phyloP scores from a whole-genome alignment of 2,888 invertebrate species.

The Callyntrura sp. region DNA sequence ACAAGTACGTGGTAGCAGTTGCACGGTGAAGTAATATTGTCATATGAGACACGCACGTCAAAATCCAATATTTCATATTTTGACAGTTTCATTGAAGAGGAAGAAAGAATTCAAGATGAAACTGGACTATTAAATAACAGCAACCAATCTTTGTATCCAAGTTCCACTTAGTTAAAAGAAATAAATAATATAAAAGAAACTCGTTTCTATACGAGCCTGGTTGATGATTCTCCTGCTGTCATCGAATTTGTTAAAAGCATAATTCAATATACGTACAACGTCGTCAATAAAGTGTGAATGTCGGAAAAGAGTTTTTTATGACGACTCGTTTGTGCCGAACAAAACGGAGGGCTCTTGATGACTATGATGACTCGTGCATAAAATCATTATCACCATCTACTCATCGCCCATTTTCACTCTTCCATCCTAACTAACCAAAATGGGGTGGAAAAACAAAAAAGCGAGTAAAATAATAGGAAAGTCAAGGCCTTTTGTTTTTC shows the following conservation, averaged over 20 bases:
- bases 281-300: slow-evolving; percentile 33
- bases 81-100: slow-evolving; percentile 57
- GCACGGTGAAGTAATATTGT: slow-evolving; percentile 14
- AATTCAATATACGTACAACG: slow-evolving; percentile 14
- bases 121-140: slow-evolving; percentile 18
- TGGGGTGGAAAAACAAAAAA: slow-evolving; percentile 13
- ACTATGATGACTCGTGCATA: slow-evolving; percentile 63
- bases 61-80: slow-evolving; percentile 59
- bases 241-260: slow-evolving; percentile 62
- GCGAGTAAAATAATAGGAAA: neutral
- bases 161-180: slow-evolving; percentile 19
- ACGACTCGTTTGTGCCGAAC: slow-evolving; percentile 31
- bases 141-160: slow-evolving; percentile 14
- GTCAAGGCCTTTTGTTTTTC: slow-evolving; percentile 27
- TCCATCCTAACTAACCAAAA: neutral
- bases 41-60: slow-evolving; percentile 45
- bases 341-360: too few relatives aligned
- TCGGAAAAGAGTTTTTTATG: slow-evolving; percentile 38
- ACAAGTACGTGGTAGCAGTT: too few relatives aligned
- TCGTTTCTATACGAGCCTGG: slow-evolving; percentile 15
- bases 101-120: slow-evolving; percentile 2
- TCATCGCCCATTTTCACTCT: neutral
- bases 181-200: slow-evolving; percentile 44
- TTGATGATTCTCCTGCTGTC: slow-evolving; percentile 44
- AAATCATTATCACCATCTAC: slow-evolving; percentile 11